Evolutionary conservation across 2,888 invertebrate genomes (phyloP).

Genomic region (Watsonalla cultraria): DNA sequence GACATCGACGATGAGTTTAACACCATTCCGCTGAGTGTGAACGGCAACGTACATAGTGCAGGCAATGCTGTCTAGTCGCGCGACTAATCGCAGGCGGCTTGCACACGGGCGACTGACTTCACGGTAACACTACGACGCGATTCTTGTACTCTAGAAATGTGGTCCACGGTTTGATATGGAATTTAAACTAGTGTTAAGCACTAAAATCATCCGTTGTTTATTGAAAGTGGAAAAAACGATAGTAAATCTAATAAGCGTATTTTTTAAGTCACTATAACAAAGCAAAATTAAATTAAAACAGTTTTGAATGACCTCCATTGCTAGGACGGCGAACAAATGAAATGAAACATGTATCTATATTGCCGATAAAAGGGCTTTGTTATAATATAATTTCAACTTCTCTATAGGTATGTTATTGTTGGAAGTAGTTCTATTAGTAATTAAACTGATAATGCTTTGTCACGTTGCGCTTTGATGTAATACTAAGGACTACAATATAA

Average conservation of each 20-base stretch:
- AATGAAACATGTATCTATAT: too few species aligned
- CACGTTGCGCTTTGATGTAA: constrained; percentile 5
- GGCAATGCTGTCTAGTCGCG: constrained; percentile 66
- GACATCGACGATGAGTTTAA: constrained; percentile 72
- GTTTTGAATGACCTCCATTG: too few species aligned
- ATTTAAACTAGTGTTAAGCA: too few species aligned
- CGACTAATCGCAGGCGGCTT: constrained; percentile 15
- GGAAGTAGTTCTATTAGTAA: not conserved
- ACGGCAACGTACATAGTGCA: constrained; percentile 63
- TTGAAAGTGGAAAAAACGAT: too few species aligned
- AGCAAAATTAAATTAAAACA: too few species aligned
- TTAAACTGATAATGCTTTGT: not conserved
- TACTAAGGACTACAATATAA: constrained; percentile 7
- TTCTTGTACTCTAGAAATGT: constrained; percentile 6
- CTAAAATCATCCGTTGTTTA: too few species aligned
- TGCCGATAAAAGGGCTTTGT: too few species aligned
- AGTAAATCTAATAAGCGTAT: too few species aligned
- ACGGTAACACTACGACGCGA: constrained; percentile 4
- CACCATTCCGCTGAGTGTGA: constrained; percentile 68
- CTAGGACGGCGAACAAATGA: too few species aligned
- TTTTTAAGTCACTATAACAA: too few species aligned
- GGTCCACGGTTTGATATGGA: not conserved
- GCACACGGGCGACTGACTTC: constrained; percentile 22
- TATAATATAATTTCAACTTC: too few species aligned
- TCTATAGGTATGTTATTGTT: not conserved